A percentile compares a stretch with the other conserved stretches of the same genome.
Conservation (phyloP, 2,888 invertebrate species). For the Neocrepidodera transversa region DNA sequence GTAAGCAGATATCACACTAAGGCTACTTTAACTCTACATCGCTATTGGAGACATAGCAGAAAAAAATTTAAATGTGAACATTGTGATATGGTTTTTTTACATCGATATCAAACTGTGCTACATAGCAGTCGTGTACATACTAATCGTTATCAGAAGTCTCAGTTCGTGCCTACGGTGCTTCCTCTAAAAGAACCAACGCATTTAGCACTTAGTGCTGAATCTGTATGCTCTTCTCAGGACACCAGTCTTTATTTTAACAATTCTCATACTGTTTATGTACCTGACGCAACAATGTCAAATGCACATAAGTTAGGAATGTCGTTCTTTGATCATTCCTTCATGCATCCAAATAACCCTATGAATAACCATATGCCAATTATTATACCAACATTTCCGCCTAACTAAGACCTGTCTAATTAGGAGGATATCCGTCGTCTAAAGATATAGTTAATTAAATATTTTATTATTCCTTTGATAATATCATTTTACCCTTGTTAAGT, state of each 20-base stretch:
- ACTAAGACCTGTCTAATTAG: slow-evolving; percentile 36
- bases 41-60: slow-evolving; percentile 62
- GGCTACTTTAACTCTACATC: slow-evolving; percentile 61
- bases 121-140: slow-evolving; percentile 61
- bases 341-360: slow-evolving; percentile 55
- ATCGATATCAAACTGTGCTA: slow-evolving; percentile 62
- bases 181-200: slow-evolving; percentile 52
- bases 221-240: slow-evolving; percentile 50
- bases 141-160: slow-evolving; percentile 40
- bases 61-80: slow-evolving; percentile 61
- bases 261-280: slow-evolving; percentile 54
- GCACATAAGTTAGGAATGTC: slow-evolving; percentile 60
- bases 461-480: not conserved
- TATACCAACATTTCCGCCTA: slow-evolving; percentile 60
- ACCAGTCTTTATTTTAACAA: slow-evolving; percentile 52
- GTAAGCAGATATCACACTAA: slow-evolving; percentile 60
- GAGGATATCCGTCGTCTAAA: slow-evolving; percentile 3
- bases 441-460: not conserved
- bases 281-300: slow-evolving; percentile 56
- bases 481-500: too few relatives aligned
- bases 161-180: slow-evolving; percentile 51
- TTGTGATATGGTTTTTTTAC: slow-evolving; percentile 60
- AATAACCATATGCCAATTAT: slow-evolving; percentile 60
- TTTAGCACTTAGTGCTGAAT: slow-evolving; percentile 51
- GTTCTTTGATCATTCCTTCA: slow-evolving; percentile 59